Evolutionary conservation across 2,797 vertebrate genomes (phyloP).

Genomic region (Alauda arvensis): DNA sequence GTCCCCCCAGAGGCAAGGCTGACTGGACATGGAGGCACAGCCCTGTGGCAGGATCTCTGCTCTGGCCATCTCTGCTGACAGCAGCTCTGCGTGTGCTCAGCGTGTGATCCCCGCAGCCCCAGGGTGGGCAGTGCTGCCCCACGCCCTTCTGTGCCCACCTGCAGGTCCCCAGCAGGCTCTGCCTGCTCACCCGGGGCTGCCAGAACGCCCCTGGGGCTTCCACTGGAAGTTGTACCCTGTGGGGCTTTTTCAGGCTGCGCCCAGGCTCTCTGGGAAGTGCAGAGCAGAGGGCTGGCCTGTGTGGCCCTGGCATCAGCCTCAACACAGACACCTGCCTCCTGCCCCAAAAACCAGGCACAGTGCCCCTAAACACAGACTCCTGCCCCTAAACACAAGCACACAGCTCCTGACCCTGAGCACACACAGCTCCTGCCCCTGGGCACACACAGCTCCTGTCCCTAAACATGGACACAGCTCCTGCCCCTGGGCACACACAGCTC

Average conservation of each 20-base stretch:
- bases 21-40: background rate
- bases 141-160: background rate
- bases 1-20: background rate
- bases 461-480: background rate
- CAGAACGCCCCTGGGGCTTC: background rate
- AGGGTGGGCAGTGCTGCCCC: background rate
- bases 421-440: background rate
- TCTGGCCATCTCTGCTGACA: background rate
- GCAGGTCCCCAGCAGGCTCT: background rate
- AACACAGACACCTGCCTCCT: background rate
- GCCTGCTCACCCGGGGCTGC: background rate
- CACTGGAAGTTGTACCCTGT: accelerated
- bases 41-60: background rate
- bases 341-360: background rate
- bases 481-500: background rate
- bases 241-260: too few relatives aligned
- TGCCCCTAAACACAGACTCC: too few relatives aligned
- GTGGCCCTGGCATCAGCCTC: background rate
- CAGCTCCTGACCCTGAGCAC: background rate
- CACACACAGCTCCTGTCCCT: background rate
- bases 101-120: accelerated
- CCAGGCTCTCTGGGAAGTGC: background rate
- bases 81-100: background rate
- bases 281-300: background rate
- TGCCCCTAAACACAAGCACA: too few relatives aligned